phyloP scores from a whole-genome alignment of 1,140 invertebrate genomes.

The Dolichoris vasculosae region DNA sequence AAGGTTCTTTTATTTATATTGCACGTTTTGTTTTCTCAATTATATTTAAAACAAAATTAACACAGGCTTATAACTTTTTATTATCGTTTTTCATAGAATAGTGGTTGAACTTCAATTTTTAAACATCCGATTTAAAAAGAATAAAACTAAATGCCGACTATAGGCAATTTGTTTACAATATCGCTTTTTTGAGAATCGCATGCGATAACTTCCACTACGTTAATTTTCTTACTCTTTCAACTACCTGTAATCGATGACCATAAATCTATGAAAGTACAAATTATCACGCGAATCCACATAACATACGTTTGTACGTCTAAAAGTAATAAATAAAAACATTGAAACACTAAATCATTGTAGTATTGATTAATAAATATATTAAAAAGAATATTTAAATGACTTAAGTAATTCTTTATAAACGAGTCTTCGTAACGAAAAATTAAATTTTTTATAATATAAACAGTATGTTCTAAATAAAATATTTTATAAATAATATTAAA shows the following conservation, averaged over 20 bases:
- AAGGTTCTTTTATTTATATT: background rate
- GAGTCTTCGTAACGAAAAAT: too few species aligned
- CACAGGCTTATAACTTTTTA: background rate
- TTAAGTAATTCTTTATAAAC: too few species aligned
- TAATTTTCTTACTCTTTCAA: background rate
- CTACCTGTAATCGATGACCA: background rate
- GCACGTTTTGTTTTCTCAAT: background rate
- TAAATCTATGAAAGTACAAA: background rate
- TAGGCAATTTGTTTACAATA: background rate
- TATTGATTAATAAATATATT: background rate
- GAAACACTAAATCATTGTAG: background rate
- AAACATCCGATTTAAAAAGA: background rate
- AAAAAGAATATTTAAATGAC: background rate
- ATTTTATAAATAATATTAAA: background rate
- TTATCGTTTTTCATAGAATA: background rate
- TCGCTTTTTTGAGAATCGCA: background rate
- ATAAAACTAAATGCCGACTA: background rate
- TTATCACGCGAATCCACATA: background rate
- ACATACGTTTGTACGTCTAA: background rate
- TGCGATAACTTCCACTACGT: background rate
- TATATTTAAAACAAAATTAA: background rate
- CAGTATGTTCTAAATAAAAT: background rate
- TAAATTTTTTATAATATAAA: background rate
- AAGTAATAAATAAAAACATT: background rate
- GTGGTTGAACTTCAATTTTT: background rate